phyloP scores from a whole-genome alignment of 2,888 invertebrate species.

The Agrypnus murinus region DNA sequence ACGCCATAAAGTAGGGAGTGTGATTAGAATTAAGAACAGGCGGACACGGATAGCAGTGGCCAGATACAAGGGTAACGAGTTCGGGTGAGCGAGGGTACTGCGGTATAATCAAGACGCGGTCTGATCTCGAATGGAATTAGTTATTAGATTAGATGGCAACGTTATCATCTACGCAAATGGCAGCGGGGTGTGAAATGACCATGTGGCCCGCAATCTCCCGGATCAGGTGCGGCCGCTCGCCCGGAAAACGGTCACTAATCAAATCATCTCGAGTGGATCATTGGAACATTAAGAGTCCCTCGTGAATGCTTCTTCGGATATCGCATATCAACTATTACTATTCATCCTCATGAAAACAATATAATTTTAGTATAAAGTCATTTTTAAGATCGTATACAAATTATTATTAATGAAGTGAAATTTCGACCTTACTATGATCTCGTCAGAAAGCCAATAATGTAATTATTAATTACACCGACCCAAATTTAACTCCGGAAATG shows the following conservation, averaged over 20 bases:
- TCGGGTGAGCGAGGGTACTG: slow-evolving; percentile 49
- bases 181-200: slow-evolving; percentile 62
- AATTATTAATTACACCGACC: too few species aligned
- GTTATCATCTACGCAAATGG: slow-evolving; percentile 61
- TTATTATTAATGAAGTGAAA: too few species aligned
- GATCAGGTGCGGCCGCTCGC: slow-evolving; percentile 62
- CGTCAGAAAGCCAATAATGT: too few species aligned
- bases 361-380: too few species aligned
- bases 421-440: too few species aligned
- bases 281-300: slow-evolving; percentile 55
- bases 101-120: slow-evolving; percentile 54
- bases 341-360: slow-evolving; percentile 23
- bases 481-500: too few species aligned
- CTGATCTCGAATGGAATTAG: slow-evolving; percentile 58
- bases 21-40: slow-evolving; percentile 57
- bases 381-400: too few species aligned
- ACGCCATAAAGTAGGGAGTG: slow-evolving; percentile 54
- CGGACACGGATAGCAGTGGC: slow-evolving; percentile 55
- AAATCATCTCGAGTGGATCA: slow-evolving; percentile 62
- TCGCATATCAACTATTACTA: slow-evolving; percentile 23
- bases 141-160: slow-evolving; percentile 63
- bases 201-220: slow-evolving; percentile 58
- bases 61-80: slow-evolving; percentile 56
- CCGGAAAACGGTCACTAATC: slow-evolving; percentile 64
- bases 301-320: slow-evolving; percentile 36